Evolutionary conservation across 2,113 vertebrate genomes (phyloP).

Genomic region (Tylochromis polylepis): DNA sequence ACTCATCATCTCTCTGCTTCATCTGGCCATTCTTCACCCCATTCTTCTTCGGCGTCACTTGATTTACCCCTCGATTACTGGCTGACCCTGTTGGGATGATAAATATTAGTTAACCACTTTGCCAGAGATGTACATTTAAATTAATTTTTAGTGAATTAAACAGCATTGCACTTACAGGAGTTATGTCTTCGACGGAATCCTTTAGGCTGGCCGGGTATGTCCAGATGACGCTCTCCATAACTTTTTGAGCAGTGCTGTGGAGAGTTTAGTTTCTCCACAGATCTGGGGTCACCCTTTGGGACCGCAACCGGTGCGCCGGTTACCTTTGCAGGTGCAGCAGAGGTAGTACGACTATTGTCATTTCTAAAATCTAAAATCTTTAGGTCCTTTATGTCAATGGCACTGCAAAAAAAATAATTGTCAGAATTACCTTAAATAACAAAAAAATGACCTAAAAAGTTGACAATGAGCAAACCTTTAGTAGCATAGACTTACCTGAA

Average conservation of each 20-base stretch:
- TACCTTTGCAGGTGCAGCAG: constrained; percentile 56
- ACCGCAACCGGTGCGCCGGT: constrained; percentile 82
- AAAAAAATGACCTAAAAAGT: neutral
- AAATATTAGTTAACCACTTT: neutral
- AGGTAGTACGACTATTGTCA: constrained; percentile 54
- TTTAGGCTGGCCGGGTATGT: constrained; percentile 81
- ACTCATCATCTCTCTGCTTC: constrained; percentile 93
- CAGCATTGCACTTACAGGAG: constrained; percentile 84
- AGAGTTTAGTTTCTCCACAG: constrained; percentile 61
- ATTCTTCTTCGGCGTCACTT: constrained; percentile 92
- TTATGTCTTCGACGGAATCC: constrained; percentile 92
- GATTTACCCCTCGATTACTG: constrained; percentile 86
- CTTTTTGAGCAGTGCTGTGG: constrained; percentile 90
- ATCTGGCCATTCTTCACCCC: constrained; percentile 89
- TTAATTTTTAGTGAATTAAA: neutral
- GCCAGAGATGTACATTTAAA: no score
- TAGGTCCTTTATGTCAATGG: constrained; percentile 93
- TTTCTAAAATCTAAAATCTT: constrained; percentile 88
- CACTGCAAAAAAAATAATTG: constrained; percentile 67
- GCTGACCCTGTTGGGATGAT: constrained; percentile 82
- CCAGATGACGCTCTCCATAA: constrained; percentile 85
- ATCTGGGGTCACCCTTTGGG: constrained; percentile 77
- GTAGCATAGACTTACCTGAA: constrained; percentile 80
- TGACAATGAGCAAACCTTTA: neutral
- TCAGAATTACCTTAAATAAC: neutral